phyloP scores from a whole-genome alignment of 1,140 invertebrate genomes.

The Delia radicum region DNA sequence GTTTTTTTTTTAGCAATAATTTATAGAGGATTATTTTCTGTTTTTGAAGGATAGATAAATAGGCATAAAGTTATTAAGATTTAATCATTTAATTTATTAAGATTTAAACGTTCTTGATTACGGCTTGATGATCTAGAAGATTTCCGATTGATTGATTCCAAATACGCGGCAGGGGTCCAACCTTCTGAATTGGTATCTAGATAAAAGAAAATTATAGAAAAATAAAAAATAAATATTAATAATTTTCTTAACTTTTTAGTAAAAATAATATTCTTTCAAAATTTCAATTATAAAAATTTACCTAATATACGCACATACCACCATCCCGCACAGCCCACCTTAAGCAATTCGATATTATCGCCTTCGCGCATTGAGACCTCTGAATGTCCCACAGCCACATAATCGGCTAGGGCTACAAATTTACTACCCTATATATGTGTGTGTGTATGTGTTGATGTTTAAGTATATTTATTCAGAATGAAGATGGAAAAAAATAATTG shows the following conservation, averaged over 20 bases:
- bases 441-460: not conserved
- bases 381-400: conserved; percentile 82
- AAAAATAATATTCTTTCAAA: not conserved
- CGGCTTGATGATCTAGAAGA: conserved; percentile 68
- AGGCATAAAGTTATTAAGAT: not conserved
- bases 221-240: conserved; percentile 13
- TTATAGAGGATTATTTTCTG: not conserved
- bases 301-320: conserved; percentile 87
- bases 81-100: conserved; percentile 31
- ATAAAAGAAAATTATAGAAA: not conserved
- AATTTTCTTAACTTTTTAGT: not conserved
- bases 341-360: conserved; percentile 82
- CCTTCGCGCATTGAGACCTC: conserved; percentile 88
- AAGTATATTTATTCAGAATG: not conserved
- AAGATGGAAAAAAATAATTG: not conserved
- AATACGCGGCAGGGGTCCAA: conserved; percentile 92
- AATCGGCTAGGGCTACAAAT: conserved; percentile 87
- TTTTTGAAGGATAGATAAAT: not conserved
- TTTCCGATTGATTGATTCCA: conserved; percentile 76
- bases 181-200: conserved; percentile 73
- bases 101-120: conserved; percentile 47
- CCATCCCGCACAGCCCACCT: conserved; percentile 93
- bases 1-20: not conserved
- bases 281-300: conserved; percentile 46
- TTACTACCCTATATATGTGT: conserved; percentile 62